Evolutionary conservation across 2,113 vertebrate species (phyloP), one percentile per base, ranked within the genome.

Genomic region (Sapajus apella): DNA sequence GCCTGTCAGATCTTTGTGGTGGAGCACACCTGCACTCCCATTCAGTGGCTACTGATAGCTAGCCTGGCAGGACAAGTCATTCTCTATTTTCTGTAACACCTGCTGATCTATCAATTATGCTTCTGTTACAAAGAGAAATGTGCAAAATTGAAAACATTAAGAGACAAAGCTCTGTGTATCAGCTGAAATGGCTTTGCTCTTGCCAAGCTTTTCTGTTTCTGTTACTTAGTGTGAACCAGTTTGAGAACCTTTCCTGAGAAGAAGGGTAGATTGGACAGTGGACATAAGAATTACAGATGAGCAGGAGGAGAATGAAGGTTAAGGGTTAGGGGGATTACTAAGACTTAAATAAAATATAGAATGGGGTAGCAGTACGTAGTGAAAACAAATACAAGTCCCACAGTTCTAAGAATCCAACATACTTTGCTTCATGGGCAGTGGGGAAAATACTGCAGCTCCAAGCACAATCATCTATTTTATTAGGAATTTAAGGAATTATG

Each of bases 111-210:
- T 64, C 45, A 75, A 79, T 68, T 91, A 40, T 40, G 20, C 43
- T 90, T 68, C 72, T 55, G 18, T 96, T 66, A 76, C 84, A 73
- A 93, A 95, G 11, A 37, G 43, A 94, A 93, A 83, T 58, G 85
- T 76, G 25, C 68, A 89, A 76, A 95, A 80, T 32, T 95, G 61
- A 87, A 94, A 43, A 61, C 86, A 52, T 87, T 87, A 87, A 61
- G 27, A 83, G 47, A n/a, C 11, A 61, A 87, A 43, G n/a, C 52
- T 97, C 58, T 50, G 73, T 43, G 85, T 32, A 93, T 83, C 72
- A 90, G 80, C 66, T 13, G 32, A 88, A 73, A 58, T 37, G 32
- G 52, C 58, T 84, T 72, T 40, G 35, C 79, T 89, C 23, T 80
- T 4, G 2, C 13, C n/a, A 79, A 55, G 61, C 27, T 27, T 55